These are phyloP conservation scores for Malurus splendens DNA, from an alignment of 2,797 vertebrate genomes.

Conservation along the genomic window DNA sequence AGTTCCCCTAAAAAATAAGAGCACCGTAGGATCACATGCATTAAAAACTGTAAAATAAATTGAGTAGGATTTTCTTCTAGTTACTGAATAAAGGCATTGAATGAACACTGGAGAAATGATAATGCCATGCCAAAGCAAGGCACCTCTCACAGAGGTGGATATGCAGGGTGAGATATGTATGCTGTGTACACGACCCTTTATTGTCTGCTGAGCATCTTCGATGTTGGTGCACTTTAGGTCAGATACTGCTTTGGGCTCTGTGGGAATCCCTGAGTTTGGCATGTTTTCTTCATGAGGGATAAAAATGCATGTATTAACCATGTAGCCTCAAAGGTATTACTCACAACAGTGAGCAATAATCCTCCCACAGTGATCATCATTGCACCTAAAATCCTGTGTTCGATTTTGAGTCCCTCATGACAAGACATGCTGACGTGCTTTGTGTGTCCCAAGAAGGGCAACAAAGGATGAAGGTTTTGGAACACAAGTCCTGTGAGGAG, in stretches of 20 bases:
- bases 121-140: background rate
- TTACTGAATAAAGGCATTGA: background rate
- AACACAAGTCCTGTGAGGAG: background rate
- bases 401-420: background rate
- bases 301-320: background rate
- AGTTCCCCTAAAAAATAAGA: background rate
- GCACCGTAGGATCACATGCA: background rate
- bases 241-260: background rate
- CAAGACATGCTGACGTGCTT: background rate
- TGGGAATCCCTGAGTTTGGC: background rate
- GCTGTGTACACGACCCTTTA: background rate
- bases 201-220: background rate
- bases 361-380: background rate
- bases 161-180: background rate
- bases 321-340: background rate
- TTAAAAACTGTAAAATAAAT: background rate
- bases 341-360: background rate
- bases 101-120: background rate
- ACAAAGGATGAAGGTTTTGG: background rate
- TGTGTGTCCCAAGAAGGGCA: background rate
- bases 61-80: background rate
- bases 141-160: background rate
- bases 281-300: background rate
- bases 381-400: background rate
- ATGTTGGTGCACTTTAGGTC: background rate